These are phyloP conservation scores for Neodon shergylaensis DNA, from an alignment of 2,113 vertebrate genomes.

Conservation along the genomic window DNA sequence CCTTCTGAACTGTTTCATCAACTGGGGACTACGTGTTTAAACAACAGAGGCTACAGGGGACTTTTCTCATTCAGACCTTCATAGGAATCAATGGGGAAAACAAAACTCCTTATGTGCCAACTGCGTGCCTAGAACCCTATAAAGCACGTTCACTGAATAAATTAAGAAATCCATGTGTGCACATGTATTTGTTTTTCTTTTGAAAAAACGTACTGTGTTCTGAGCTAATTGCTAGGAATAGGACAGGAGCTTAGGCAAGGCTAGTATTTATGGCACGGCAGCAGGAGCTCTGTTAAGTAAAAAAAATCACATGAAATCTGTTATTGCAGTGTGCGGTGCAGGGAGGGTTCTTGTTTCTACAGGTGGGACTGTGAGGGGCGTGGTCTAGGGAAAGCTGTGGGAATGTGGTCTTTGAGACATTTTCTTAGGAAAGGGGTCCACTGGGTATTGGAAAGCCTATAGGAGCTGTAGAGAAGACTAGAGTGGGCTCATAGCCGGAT, in stretches of 20 bases:
- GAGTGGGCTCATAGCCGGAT: neutral
- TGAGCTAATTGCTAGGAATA: neutral
- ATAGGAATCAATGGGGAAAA: neutral
- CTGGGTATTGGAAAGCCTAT: neutral
- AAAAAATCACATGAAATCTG: neutral
- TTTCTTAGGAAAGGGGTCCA: neutral
- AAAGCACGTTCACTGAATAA: neutral
- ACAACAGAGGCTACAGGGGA: neutral
- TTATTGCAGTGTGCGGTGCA: neutral
- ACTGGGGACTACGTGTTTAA: neutral
- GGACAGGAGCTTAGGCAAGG: neutral
- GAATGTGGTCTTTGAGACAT: neutral
- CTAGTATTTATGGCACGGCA: neutral
- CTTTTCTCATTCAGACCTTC: neutral
- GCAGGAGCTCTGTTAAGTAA: neutral
- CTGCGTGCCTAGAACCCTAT: neutral
- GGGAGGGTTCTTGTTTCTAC: neutral
- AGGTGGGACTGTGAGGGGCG: neutral
- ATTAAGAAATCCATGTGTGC: neutral
- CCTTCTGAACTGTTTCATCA: neutral
- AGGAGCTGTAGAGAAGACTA: accelerated
- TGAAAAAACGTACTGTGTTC: neutral
- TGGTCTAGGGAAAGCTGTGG: neutral
- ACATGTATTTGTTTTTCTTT: neutral
- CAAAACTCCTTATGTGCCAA: neutral